phyloP scores from a whole-genome alignment of 2,113 vertebrate species.

The Echinops telfairi region DNA sequence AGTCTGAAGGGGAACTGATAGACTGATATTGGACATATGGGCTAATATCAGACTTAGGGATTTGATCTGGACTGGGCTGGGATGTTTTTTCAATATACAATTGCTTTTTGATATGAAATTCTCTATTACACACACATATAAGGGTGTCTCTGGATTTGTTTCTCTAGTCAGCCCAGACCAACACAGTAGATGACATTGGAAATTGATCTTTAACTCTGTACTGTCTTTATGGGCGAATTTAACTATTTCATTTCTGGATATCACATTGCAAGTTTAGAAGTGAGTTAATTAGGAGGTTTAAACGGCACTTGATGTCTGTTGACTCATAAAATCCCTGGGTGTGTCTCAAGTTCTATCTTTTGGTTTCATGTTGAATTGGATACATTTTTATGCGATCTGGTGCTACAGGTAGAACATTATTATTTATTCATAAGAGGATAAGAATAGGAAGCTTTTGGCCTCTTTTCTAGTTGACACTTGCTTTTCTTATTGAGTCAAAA shows the following conservation, averaged over 20 bases:
- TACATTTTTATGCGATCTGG: background rate
- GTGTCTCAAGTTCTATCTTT: background rate
- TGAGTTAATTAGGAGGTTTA: slow-evolving; percentile 42
- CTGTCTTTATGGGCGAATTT: background rate
- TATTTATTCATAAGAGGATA: background rate
- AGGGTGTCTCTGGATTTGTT: too few species aligned
- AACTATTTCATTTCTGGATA: background rate
- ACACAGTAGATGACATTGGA: background rate
- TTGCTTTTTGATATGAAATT: too few species aligned
- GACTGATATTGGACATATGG: too few species aligned
- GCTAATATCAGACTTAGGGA: too few species aligned
- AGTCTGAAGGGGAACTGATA: too few species aligned
- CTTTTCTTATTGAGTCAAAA: background rate
- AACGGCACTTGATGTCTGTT: background rate
- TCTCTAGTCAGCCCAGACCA: too few species aligned
- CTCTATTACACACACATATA: too few species aligned
- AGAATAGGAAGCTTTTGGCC: slow-evolving; percentile 9
- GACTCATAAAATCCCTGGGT: background rate
- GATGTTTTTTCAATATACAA: too few species aligned
- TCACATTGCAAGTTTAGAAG: background rate
- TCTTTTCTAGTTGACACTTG: background rate
- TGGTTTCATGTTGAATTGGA: background rate
- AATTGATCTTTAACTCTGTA: slow-evolving; percentile 28
- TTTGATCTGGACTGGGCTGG: too few species aligned
- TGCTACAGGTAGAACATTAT: background rate